Conservation (phyloP, 2,113 vertebrate genomes). For the Ictidomys tridecemlineatus region DNA sequence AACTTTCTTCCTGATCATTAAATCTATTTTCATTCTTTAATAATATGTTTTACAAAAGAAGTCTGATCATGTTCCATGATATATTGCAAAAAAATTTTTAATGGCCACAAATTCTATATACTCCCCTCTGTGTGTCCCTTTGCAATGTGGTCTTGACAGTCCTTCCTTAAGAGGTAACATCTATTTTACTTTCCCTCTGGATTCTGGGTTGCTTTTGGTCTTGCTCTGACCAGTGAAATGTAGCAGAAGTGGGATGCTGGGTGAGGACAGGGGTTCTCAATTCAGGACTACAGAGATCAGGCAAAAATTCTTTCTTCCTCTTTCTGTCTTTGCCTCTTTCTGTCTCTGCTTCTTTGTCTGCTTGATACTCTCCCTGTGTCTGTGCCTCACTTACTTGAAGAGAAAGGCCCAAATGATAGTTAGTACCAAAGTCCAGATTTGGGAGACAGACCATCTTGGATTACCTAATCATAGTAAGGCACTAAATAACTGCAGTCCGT, state of each 20-base stretch:
- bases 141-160: background rate
- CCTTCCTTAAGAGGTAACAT: background rate
- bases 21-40: background rate
- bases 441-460: background rate
- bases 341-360: background rate
- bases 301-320: background rate
- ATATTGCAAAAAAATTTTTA: background rate
- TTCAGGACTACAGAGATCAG: background rate
- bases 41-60: constrained; percentile 44
- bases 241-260: background rate
- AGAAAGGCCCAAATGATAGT: background rate
- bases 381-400: background rate
- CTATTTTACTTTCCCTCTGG: background rate
- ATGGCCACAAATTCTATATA: background rate
- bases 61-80: background rate
- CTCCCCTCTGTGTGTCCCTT: background rate
- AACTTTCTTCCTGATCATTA: background rate
- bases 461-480: background rate
- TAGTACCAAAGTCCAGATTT: background rate
- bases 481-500: background rate
- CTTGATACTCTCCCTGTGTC: no score
- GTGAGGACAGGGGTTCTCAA: background rate
- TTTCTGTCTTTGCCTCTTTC: background rate
- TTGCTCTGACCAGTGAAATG: background rate
- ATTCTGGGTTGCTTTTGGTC: background rate